A percentile compares a stretch with the other conserved stretches of the same genome.
Conservation (phyloP, 2,113 vertebrate species). For the Lasiurus cinereus region DNA sequence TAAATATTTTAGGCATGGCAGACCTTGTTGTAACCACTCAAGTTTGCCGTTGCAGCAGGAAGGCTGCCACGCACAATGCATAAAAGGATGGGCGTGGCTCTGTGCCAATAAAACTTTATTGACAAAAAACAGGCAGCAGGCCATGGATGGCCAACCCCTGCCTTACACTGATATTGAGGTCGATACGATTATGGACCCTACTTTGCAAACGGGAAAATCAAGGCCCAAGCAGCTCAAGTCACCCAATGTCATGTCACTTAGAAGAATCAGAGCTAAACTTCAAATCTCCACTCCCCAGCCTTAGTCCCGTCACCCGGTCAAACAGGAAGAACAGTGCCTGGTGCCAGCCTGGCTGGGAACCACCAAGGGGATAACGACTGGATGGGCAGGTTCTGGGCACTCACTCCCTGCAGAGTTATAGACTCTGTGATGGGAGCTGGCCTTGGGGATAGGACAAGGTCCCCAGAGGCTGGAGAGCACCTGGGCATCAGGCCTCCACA, state of each 20-base stretch:
- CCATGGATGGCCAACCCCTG: neutral
- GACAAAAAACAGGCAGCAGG: neutral
- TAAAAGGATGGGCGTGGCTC: neutral
- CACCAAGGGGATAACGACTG: fast-evolving
- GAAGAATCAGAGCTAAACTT: neutral
- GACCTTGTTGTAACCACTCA: neutral
- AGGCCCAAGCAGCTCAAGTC: neutral
- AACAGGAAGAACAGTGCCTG: neutral
- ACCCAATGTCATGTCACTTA: neutral
- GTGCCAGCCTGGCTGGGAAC: neutral
- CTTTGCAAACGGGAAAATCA: neutral
- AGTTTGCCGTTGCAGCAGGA: neutral
- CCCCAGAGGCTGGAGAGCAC: neutral
- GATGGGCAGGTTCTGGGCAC: neutral
- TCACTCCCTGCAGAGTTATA: neutral
- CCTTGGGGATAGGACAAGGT: neutral
- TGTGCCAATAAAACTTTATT: slow-evolving; percentile 22
- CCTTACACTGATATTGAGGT: neutral
- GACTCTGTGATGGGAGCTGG: neutral
- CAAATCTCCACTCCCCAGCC: neutral
- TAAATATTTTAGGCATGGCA: neutral
- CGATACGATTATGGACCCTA: neutral
- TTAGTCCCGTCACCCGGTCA: neutral
- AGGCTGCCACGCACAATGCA: neutral
- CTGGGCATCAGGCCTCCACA: too few relatives aligned